Evolutionary conservation across 2,888 invertebrate species (phyloP).

Genomic region (Melanostoma scalare): DNA sequence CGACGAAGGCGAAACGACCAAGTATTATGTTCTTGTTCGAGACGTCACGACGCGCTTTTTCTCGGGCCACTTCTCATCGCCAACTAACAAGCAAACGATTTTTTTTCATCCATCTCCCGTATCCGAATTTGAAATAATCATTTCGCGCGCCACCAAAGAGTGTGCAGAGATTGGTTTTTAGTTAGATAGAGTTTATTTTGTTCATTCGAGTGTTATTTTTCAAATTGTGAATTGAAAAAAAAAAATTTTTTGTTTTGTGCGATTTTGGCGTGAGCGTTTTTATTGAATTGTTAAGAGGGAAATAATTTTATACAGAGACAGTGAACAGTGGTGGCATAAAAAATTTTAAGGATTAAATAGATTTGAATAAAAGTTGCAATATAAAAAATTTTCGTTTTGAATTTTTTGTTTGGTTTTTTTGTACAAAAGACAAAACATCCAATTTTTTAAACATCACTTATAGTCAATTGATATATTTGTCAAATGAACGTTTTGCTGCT

Average conservation of each 20-base stretch:
- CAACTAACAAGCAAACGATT: conserved; percentile 60
- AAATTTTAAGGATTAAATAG: too few species aligned
- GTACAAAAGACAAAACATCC: too few species aligned
- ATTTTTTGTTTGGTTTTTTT: too few species aligned
- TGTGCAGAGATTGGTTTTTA: conserved; percentile 29
- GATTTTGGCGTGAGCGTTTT: conserved; percentile 49
- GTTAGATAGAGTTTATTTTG: conserved; percentile 29
- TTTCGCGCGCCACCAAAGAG: conserved; percentile 58
- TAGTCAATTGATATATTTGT: too few species aligned
- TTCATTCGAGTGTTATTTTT: conserved; percentile 47
- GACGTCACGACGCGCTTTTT: conserved; percentile 72
- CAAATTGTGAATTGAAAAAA: conserved; percentile 45
- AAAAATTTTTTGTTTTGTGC: conserved; percentile 57
- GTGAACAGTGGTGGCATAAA: conserved; percentile 7
- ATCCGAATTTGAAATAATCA: conserved; percentile 69
- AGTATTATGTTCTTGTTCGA: conserved; percentile 59
- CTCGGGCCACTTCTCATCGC: conserved; percentile 68
- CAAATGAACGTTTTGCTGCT: too few species aligned
- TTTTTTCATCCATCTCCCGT: conserved; percentile 61
- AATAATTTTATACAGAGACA: conserved; percentile 3
- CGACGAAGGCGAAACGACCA: conserved; percentile 52
- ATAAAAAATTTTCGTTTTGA: too few species aligned
- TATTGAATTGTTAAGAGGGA: conserved; percentile 57
- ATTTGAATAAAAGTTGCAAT: too few species aligned
- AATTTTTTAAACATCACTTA: too few species aligned